Percentiles rank a stretch among this genome's conserved stretches.
These are phyloP conservation scores for Bombus confusus DNA, from an alignment of 1,140 invertebrate genomes.

Conservation along the genomic window DNA sequence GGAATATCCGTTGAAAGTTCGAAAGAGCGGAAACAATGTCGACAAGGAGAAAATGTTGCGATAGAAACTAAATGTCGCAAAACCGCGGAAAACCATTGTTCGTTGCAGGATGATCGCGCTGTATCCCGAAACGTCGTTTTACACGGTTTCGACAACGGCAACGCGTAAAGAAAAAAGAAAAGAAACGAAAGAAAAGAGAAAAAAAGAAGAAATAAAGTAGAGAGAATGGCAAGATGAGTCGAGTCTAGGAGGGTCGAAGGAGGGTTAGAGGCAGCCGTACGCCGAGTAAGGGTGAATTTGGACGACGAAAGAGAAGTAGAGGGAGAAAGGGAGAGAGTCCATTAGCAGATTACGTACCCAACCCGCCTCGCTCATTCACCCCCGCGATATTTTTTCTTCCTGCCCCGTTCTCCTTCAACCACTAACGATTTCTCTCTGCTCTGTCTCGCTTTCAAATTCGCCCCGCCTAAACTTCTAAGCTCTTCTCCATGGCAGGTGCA, in stretches of 20 bases:
- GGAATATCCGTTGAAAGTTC: neutral
- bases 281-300: slow-evolving; percentile 66
- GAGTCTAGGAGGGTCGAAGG: slow-evolving; percentile 55
- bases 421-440: slow-evolving; percentile 57
- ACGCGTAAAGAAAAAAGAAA: slow-evolving; percentile 19
- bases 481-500: slow-evolving; percentile 52
- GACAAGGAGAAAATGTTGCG: neutral
- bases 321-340: slow-evolving; percentile 73
- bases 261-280: slow-evolving; percentile 54
- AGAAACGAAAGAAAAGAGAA: slow-evolving; percentile 44
- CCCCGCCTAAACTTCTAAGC: slow-evolving; percentile 35
- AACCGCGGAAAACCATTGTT: neutral
- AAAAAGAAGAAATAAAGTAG: slow-evolving; percentile 46
- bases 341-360: slow-evolving; percentile 81
- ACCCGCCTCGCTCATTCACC: slow-evolving; percentile 74
- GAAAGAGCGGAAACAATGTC: neutral
- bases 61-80: neutral
- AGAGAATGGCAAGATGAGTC: slow-evolving; percentile 52
- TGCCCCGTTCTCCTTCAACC: slow-evolving; percentile 63
- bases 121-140: neutral
- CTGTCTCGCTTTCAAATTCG: slow-evolving; percentile 47
- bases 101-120: neutral
- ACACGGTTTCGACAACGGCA: slow-evolving; percentile 19
- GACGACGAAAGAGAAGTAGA: slow-evolving; percentile 68
- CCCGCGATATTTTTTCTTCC: slow-evolving; percentile 71